These are phyloP conservation scores for Chaetodon trifasciatus DNA, from an alignment of 2,797 vertebrate genomes.

Conservation along the genomic window DNA sequence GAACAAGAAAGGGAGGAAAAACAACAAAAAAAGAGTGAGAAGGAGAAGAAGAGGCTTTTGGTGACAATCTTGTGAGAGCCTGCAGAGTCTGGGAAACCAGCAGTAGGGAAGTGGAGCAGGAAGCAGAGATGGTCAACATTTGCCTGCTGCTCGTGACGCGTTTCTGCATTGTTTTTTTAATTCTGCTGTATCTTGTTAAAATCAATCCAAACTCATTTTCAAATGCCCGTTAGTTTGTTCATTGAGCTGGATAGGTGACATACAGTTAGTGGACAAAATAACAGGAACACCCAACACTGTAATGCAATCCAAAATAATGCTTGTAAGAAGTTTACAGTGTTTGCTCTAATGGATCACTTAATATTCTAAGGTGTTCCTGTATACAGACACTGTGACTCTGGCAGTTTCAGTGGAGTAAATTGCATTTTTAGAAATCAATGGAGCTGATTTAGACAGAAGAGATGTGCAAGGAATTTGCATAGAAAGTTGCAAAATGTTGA, in stretches of 20 bases:
- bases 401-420: background rate
- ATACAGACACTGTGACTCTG: background rate
- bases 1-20: slow-evolving; percentile 59
- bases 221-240: background rate
- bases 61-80: slow-evolving; percentile 57
- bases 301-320: background rate
- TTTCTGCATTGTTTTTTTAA: background rate
- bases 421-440: background rate
- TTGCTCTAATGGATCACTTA: background rate
- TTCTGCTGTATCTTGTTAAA: slow-evolving; percentile 4
- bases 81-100: slow-evolving; percentile 56
- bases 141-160: background rate
- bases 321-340: background rate
- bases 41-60: slow-evolving; percentile 65
- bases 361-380: background rate
- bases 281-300: background rate
- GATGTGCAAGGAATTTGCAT: background rate
- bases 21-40: slow-evolving; percentile 40
- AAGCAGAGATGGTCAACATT: slow-evolving; percentile 10
- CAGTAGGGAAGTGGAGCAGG: slow-evolving; percentile 40
- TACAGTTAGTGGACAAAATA: background rate
- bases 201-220: background rate
- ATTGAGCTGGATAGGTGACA: background rate
- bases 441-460: background rate
- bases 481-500: background rate